Evolutionary conservation across 2,888 invertebrate genomes (phyloP), one percentile per base, ranked within the genome.

Genomic region (Schizaphis graminum): DNA sequence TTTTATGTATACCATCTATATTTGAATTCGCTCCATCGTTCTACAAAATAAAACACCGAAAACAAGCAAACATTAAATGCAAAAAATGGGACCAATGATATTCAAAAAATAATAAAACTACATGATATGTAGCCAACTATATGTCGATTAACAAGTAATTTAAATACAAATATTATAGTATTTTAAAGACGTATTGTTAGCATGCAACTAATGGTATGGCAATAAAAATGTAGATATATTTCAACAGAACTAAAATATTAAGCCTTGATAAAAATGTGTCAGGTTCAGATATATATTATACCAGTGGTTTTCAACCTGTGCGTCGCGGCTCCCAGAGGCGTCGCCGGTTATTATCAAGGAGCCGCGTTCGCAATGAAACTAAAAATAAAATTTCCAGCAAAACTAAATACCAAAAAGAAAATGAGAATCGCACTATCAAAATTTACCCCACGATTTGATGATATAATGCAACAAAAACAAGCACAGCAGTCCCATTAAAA

Each of bases 31-130:
- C 89, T 90, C 84, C 93, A 35, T 53, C 93, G 2, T 93, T 93
- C 93, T 93, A 93, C 77, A 93, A 93, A 89, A 93, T 57, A 89
- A 93, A 93, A 93, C 56, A 93, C 93, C 44, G 84, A 93, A 93
- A 93, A 93, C 93, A 93, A 93, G 93, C 93, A 84, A 93, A 90
- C 47, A 53, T 93, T 93, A 93, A 89, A 93, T 89, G 89, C 93
- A 53, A 95, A 95, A 95, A 95, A 94, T 94, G 94, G 93, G 94
- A 94, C 95, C 94, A 95, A 94, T 88, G 67, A n/a, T 24, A 94
- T 94, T 94, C 89, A 94, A 95, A 91, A 56, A 94, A 94, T 90
- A 91, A 94, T 35, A 77, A 94, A 87, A 84, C 44, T 57, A 94
- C 67, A 90, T n/a, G n/a, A 91, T 35, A 47, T 85, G 47, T 16